Conservation (phyloP, 2,888 invertebrate species). For the Falcaria lacertinaria region DNA sequence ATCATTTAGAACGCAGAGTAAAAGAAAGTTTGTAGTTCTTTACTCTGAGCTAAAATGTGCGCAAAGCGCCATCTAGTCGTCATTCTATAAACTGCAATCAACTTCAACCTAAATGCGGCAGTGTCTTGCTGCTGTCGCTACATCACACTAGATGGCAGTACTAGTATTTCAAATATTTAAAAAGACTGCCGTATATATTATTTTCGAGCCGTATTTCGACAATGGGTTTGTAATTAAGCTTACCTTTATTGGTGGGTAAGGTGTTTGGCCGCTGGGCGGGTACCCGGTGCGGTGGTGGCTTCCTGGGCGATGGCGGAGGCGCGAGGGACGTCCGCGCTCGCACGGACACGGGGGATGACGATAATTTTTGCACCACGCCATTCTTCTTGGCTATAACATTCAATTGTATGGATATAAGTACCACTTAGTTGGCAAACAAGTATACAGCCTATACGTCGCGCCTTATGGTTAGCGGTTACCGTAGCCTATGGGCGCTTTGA, state of each 20-base stretch:
- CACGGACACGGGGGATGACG: conserved; percentile 65
- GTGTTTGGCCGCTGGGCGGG: conserved; percentile 68
- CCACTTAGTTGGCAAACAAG: no score
- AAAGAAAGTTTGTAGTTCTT: neutral
- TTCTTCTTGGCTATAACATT: conserved; percentile 67
- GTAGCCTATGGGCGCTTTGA: no score
- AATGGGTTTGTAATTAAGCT: no score
- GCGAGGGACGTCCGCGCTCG: conserved; percentile 62
- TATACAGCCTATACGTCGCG: no score
- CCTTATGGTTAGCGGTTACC: no score
- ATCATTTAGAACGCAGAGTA: neutral
- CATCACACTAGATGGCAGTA: neutral
- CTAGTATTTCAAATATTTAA: neutral
- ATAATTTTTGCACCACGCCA: conserved; percentile 70
- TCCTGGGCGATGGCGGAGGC: conserved; percentile 65
- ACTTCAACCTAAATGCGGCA: neutral
- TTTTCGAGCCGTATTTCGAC: no score
- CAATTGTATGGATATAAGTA: conserved; percentile 4
- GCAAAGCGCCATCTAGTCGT: neutral
- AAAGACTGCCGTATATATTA: neutral
- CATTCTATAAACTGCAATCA: neutral
- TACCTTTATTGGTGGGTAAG: conserved; percentile 65
- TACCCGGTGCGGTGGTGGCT: conserved; percentile 55
- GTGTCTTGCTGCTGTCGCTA: neutral
- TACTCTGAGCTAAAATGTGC: no score